Evolutionary conservation across 2,888 invertebrate species (phyloP), one percentile per base, ranked within the genome.

Genomic region (Augiades crinisus): DNA sequence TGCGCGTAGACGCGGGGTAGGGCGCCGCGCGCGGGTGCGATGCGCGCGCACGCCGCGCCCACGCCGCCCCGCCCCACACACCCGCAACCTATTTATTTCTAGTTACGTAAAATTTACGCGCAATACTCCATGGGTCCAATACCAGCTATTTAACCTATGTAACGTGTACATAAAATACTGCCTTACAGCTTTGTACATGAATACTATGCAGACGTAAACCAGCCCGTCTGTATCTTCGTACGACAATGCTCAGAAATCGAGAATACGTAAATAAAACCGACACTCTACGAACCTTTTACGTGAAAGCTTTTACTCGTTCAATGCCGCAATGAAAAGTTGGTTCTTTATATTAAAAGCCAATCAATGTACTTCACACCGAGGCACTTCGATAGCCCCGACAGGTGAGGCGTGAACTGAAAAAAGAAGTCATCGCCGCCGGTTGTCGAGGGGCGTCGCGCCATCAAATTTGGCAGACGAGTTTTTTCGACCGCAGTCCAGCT

Each of bases 101-200:
- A 87, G 89, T 89, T 89, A 89, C 89, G 89, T 88, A 88, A 88
- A 88, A 88, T 88, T 88, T 88, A 88, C 89, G 87, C 87, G 86
- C 83, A 86, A 86, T 82, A 85, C 80, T 81, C 82, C 72, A 85
- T 88, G 65, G 63, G 60, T n/a, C n/a, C n/a, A n/a, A n/a, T 66
- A 86, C 86, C 82, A 86, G 88, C 88, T 84, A 84, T 84, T 64
- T 75, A 79, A 78, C 82, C 80, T 81, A 80, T 75, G 76, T 77
- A 10, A 5, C 13, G 22, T 53, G 56, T 65, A 71, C 27, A 64
- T 67, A 64, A 65, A 65, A 59, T 24, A 16, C 45, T 13, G 19
- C 38, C 8, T 24, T n/a, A 16, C 24, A 37, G 8, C 16, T 8
- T 12, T n/a, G n/a, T 12, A 30, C 30, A 1, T 3, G 30, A 30